Evolutionary conservation across 1,140 invertebrate genomes (phyloP).

Genomic region (Drosophila virilis): DNA sequence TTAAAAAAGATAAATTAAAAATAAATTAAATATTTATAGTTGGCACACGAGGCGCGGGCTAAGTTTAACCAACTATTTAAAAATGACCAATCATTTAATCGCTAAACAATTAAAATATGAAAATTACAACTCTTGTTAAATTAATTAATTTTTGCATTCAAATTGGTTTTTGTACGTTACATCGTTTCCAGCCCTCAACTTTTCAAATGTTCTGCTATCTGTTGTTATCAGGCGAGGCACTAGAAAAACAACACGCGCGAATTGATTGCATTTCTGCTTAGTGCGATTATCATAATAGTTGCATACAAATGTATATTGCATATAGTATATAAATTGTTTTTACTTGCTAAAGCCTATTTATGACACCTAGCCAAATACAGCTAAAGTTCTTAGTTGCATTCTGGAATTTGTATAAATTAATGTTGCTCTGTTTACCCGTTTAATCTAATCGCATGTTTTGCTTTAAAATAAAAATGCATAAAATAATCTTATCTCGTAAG

Average conservation of each 20-base stretch:
- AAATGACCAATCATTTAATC: too few species aligned
- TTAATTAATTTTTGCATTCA: too few species aligned
- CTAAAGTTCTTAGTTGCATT: neutral
- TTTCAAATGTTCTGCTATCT: slow-evolving; percentile 23
- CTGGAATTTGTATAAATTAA: too few species aligned
- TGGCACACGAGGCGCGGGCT: too few species aligned
- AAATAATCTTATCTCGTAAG: neutral
- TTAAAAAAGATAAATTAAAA: too few species aligned
- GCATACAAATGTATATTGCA: neutral
- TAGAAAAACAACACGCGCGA: slow-evolving; percentile 33
- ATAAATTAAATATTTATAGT: too few species aligned
- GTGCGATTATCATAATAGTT: neutral
- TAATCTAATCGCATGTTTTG: too few species aligned
- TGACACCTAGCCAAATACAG: neutral
- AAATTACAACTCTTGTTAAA: too few species aligned
- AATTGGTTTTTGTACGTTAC: too few species aligned
- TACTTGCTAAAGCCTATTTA: slow-evolving; percentile 2
- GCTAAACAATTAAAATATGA: too few species aligned
- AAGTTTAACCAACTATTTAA: too few species aligned
- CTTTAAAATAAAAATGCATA: neutral
- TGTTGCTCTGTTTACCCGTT: neutral
- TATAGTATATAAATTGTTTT: neutral
- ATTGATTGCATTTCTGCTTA: slow-evolving; percentile 29
- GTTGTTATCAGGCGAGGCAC: slow-evolving; percentile 21
- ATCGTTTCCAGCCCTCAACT: neutral